phyloP scores from a whole-genome alignment of 92 coral and sea anemone genomes.

The Umimayanthus chanpuru region DNA sequence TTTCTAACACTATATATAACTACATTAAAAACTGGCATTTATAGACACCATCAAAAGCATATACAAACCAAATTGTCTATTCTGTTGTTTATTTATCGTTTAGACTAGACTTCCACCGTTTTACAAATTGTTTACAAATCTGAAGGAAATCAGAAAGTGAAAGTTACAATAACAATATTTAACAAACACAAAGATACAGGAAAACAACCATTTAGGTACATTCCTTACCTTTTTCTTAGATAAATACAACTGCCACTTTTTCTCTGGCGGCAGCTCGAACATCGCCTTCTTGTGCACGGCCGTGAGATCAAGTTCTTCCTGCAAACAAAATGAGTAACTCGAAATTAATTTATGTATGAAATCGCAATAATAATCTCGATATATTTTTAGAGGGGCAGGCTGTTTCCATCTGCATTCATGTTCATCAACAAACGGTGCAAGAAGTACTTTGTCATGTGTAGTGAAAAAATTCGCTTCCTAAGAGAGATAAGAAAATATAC shows the following conservation, averaged over 20 bases:
- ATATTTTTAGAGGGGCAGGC: background rate
- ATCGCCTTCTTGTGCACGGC: slow-evolving; percentile 92
- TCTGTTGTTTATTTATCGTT: background rate
- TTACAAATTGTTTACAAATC: background rate
- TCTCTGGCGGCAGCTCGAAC: slow-evolving; percentile 98
- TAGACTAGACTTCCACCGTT: background rate
- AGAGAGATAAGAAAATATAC: background rate
- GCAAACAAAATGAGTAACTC: slow-evolving; percentile 25
- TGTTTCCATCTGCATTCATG: background rate
- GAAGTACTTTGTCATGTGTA: background rate
- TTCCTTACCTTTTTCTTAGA: slow-evolving; percentile 91
- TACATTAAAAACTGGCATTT: background rate
- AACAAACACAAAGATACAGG: slow-evolving; percentile 6
- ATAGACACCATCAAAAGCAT: background rate
- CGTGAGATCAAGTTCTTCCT: slow-evolving; percentile 99
- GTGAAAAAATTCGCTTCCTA: background rate
- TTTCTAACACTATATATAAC: background rate
- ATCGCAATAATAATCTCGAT: background rate
- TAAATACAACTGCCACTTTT: slow-evolving; percentile 97
- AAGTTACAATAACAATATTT: background rate
- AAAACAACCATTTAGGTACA: background rate
- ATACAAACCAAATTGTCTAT: background rate
- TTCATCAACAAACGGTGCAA: slow-evolving; percentile 10
- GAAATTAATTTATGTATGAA: slow-evolving; percentile 21
- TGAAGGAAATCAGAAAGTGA: background rate